These are phyloP conservation scores for Cynaeus angustus DNA, from an alignment of 2,888 invertebrate genomes.

Conservation along the genomic window DNA sequence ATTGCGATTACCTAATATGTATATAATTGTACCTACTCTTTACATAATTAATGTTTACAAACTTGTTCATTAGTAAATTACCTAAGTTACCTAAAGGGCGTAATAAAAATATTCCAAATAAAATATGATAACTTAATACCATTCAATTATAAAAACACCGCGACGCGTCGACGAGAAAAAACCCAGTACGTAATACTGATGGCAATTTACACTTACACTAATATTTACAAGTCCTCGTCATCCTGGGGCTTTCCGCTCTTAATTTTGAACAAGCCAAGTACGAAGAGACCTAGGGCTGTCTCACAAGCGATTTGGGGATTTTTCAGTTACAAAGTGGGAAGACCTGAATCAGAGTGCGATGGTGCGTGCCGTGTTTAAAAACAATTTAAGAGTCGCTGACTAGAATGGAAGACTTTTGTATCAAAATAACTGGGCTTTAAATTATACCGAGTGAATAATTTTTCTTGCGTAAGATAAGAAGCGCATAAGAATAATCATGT, in stretches of 20 bases:
- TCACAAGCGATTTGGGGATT: no score
- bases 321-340: no score
- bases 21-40: conserved; percentile 42
- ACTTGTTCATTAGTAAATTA: conserved; percentile 43
- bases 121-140: conserved; percentile 28
- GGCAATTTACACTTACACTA: conserved; percentile 32
- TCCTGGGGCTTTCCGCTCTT: neutral
- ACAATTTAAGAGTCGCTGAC: neutral
- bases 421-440: neutral
- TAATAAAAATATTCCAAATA: conserved; percentile 22
- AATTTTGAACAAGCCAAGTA: neutral
- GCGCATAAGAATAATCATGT: no score
- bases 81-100: conserved; percentile 37
- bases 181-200: conserved; percentile 35
- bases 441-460: no score
- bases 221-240: conserved; percentile 33
- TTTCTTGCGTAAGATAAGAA: no score
- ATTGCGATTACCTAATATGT: conserved; percentile 41
- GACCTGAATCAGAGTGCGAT: no score
- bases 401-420: conserved; percentile 22
- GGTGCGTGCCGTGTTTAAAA: no score
- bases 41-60: conserved; percentile 38
- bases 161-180: conserved; percentile 19
- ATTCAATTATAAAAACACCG: conserved; percentile 2
- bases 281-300: no score